Conservation (phyloP, 2,113 vertebrate genomes). For the Bos javanicus region DNA sequence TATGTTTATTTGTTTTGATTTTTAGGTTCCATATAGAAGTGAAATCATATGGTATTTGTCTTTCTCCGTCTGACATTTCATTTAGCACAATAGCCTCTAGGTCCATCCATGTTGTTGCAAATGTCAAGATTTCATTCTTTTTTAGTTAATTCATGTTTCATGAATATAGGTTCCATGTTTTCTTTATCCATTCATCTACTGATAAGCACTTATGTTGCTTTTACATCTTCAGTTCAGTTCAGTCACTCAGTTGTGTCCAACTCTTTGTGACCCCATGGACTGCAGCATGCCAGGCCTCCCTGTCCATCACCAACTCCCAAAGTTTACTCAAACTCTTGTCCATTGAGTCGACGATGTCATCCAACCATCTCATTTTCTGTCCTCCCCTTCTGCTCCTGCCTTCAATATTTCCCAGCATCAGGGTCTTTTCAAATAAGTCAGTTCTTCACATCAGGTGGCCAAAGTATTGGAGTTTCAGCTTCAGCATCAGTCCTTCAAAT, state of each 20-base stretch:
- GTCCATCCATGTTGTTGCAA: neutral
- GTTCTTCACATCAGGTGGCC: neutral
- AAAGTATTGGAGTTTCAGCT: neutral
- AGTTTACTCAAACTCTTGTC: neutral
- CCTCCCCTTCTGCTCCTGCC: neutral
- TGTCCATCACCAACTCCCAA: neutral
- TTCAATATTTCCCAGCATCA: neutral
- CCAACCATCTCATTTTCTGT: neutral
- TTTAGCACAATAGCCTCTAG: neutral
- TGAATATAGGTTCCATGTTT: neutral
- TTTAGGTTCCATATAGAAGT: neutral
- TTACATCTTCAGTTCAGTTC: neutral
- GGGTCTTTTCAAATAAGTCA: neutral
- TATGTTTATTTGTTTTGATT: neutral
- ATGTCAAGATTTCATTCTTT: neutral
- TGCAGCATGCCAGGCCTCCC: neutral
- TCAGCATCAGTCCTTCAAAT: neutral
- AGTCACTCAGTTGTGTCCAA: accelerated
- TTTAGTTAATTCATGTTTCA: neutral
- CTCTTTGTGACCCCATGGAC: neutral
- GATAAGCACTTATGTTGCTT: neutral
- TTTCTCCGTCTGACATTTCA: neutral
- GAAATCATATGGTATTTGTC: neutral
- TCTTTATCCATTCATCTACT: neutral
- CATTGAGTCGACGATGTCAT: too few species aligned